Conservation (phyloP, 2,113 vertebrate genomes). For the Dunckerocampus dactyliophorus region DNA sequence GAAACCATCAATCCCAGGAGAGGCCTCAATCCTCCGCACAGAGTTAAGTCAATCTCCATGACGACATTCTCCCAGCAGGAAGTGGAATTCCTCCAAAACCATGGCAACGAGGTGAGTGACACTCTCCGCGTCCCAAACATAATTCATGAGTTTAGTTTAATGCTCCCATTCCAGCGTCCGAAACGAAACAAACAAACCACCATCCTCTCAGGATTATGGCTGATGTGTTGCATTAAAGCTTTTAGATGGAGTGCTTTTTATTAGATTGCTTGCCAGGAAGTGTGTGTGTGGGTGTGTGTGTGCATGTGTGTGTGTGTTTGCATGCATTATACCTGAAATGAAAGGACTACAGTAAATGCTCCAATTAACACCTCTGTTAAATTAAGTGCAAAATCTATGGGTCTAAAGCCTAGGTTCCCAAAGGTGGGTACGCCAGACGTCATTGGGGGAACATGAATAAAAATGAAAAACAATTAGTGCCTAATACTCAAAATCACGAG, state of each 20-base stretch:
- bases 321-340: too few species aligned
- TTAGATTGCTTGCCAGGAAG: slow-evolving; percentile 2
- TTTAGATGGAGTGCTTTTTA: slow-evolving; percentile 32
- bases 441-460: too few species aligned
- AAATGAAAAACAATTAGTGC: too few species aligned
- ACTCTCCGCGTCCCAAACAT: slow-evolving; percentile 13
- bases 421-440: too few species aligned
- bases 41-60: slow-evolving; percentile 94
- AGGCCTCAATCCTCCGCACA: slow-evolving; percentile 88
- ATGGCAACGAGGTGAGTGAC: slow-evolving; percentile 84
- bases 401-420: too few species aligned
- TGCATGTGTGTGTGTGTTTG: slow-evolving; percentile 1
- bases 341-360: too few species aligned
- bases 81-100: slow-evolving; percentile 86
- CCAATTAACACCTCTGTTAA: too few species aligned
- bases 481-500: too few species aligned
- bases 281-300: slow-evolving; percentile 5
- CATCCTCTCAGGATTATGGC: slow-evolving; percentile 1
- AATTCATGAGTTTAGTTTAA: slow-evolving; percentile 23
- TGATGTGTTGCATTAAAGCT: slow-evolving; percentile 14
- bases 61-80: slow-evolving; percentile 90
- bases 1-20: slow-evolving; percentile 70
- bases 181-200: neutral
- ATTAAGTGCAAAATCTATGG: too few species aligned
- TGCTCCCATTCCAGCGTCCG: too few species aligned